phyloP scores from a whole-genome alignment of 53 echinoderm and acorn worm species.

The Temnopleurus reevesii region DNA sequence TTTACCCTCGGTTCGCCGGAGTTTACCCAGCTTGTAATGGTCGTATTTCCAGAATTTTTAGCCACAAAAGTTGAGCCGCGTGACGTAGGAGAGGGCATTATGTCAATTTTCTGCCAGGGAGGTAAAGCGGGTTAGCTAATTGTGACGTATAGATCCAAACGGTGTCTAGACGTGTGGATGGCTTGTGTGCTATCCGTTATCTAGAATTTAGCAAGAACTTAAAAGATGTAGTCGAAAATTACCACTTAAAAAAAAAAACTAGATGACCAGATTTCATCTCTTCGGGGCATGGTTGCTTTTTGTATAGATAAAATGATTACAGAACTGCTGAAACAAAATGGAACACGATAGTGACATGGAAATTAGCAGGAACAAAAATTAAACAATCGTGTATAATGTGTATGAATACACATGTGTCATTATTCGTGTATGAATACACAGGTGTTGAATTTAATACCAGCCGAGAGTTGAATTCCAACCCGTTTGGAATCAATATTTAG shows the following conservation, averaged over 20 bases:
- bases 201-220: not conserved
- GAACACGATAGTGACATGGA: no score
- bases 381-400: no score
- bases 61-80: conserved; percentile 3
- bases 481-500: no score
- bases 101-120: conserved; percentile 7
- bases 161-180: not conserved
- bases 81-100: conserved; percentile 28
- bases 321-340: not conserved
- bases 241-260: no score
- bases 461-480: no score
- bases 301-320: not conserved
- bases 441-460: no score
- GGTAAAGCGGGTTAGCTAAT: conserved; percentile 17
- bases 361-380: no score
- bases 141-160: not conserved
- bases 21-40: conserved; percentile 30
- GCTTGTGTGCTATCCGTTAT: not conserved
- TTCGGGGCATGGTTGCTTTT: not conserved
- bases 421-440: no score
- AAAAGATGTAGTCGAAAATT: not conserved
- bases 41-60: conserved; percentile 15
- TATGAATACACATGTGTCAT: no score
- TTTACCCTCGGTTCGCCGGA: not conserved
- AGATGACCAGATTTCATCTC: no score